Evolutionary conservation across 1,140 invertebrate genomes (phyloP).

Genomic region (Diabrotica undecimpunctata): DNA sequence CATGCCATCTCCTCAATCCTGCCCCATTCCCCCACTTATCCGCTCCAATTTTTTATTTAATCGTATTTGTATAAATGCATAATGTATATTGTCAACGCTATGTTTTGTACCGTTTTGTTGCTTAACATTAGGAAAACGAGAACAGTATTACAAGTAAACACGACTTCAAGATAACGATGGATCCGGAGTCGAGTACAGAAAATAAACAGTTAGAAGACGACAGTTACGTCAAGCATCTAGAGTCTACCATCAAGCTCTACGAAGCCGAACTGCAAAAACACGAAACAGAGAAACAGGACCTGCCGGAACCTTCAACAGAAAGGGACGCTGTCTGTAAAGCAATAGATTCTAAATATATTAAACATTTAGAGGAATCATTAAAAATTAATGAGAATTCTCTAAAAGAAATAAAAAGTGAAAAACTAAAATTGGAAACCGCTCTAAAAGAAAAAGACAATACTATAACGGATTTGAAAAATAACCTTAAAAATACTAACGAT

Average conservation of each 20-base stretch:
- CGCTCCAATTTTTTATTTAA: conserved; percentile 25
- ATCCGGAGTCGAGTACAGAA: not conserved
- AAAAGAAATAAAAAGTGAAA: conserved; percentile 30
- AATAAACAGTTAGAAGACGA: conserved; percentile 8
- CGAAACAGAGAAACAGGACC: not conserved
- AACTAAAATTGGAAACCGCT: conserved; percentile 27
- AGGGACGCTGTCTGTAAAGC: not conserved
- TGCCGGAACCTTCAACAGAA: too few relatives aligned
- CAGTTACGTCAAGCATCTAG: not conserved
- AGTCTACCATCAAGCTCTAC: not conserved
- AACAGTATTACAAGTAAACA: conserved; percentile 6
- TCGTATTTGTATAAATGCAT: conserved; percentile 11
- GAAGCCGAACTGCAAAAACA: not conserved
- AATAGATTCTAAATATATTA: conserved; percentile 10
- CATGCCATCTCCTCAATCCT: conserved; percentile 27
- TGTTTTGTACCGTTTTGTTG: conserved; percentile 20
- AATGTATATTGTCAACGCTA: conserved; percentile 8
- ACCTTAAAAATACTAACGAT: conserved; percentile 13
- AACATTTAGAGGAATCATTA: conserved; percentile 29
- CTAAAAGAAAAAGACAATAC: conserved; percentile 25
- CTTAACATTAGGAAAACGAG: conserved; percentile 25
- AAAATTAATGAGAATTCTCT: conserved; percentile 27
- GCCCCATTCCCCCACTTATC: conserved; percentile 39
- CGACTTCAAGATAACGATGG: not conserved
- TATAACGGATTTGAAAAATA: conserved; percentile 13